Percentiles rank a stretch among this genome's conserved stretches.
Conservation (phyloP, 1,140 invertebrate species). For the Penaeus vannamei region DNA sequence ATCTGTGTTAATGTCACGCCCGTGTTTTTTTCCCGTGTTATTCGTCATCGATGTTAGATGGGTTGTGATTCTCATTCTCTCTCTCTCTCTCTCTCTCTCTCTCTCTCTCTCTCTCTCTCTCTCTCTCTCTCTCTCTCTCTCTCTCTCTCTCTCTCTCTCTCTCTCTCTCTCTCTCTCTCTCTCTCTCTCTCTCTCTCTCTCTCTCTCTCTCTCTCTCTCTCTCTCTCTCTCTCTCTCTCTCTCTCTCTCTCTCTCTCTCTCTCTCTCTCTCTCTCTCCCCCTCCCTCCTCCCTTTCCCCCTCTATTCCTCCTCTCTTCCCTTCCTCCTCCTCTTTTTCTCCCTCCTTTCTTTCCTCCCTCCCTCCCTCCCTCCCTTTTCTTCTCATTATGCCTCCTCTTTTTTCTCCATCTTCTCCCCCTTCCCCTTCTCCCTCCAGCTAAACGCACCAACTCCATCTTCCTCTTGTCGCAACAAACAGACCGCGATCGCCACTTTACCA, state of each 20-base stretch:
- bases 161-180: constrained; percentile 9
- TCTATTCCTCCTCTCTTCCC: background rate
- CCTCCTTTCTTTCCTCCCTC: background rate
- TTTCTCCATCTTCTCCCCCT: background rate
- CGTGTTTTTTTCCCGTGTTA: background rate
- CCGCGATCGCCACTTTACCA: no score
- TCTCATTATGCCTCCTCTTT: background rate
- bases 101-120: background rate
- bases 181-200: background rate
- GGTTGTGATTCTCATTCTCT: background rate
- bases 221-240: background rate
- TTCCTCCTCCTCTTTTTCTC: background rate
- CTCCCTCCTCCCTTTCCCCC: background rate
- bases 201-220: background rate
- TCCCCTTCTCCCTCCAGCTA: no score
- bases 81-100: background rate
- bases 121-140: background rate
- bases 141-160: background rate
- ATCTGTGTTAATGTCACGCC: no score
- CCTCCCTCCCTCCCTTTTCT: background rate
- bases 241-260: background rate
- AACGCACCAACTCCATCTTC: no score
- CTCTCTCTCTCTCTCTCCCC: background rate
- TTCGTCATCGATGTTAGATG: background rate
- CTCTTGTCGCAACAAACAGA: no score